A percentile compares a stretch with the other conserved stretches of the same genome.
Conservation (phyloP, 2,797 vertebrate genomes). For the Phrynocephalus forsythii region DNA sequence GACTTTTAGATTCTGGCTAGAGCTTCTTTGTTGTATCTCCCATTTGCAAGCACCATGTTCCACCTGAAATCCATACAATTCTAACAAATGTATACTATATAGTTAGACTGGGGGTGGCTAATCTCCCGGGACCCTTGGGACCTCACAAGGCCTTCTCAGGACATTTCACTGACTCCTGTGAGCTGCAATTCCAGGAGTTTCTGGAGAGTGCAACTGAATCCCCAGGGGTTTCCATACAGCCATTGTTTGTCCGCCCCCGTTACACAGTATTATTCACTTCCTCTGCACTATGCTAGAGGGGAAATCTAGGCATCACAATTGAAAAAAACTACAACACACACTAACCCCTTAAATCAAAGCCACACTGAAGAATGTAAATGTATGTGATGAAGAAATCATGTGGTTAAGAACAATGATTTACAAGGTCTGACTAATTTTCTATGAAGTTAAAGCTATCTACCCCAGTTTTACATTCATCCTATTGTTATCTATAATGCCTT, state of each 20-base stretch:
- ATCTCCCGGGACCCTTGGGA: too few species aligned
- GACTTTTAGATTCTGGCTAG: not conserved
- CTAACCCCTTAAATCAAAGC: not conserved
- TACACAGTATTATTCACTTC: not conserved
- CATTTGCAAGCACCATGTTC: not conserved
- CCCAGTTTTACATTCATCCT: not conserved
- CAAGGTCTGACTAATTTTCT: not conserved
- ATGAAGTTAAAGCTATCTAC: not conserved
- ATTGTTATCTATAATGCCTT: not conserved
- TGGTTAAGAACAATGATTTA: not conserved
- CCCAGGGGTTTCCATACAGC: too few species aligned
- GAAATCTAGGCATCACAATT: not conserved
- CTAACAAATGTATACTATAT: not conserved
- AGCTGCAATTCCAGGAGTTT: too few species aligned
- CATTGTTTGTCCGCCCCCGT: too few species aligned
- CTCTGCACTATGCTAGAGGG: not conserved
- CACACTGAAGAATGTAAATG: not conserved
- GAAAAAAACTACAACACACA: not conserved
- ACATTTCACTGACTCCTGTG: too few species aligned
- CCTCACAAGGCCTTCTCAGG: too few species aligned
- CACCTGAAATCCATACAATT: not conserved
- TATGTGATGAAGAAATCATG: not conserved
- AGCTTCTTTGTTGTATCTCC: not conserved
- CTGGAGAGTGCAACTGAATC: too few species aligned
- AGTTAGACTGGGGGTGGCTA: too few species aligned